Conservation (phyloP, 2,797 vertebrate species). For the Melanotaenia parkinsoni region DNA sequence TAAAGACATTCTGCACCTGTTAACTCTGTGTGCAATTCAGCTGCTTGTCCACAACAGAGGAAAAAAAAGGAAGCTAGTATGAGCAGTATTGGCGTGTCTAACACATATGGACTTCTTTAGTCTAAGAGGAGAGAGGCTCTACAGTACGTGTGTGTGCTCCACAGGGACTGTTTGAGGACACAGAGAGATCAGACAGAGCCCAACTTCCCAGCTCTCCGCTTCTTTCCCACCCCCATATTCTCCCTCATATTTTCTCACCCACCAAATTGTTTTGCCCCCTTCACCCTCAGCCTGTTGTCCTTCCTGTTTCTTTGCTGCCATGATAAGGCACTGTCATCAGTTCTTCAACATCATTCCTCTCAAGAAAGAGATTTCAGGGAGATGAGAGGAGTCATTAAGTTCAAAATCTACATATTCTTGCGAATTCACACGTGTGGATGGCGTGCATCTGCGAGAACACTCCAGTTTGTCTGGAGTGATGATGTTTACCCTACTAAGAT, state of each 20-base stretch:
- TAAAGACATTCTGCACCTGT: slow-evolving; percentile 58
- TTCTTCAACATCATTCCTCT: not conserved
- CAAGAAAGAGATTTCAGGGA: slow-evolving; percentile 25
- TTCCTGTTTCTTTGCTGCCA: slow-evolving; percentile 38
- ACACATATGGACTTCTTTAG: slow-evolving; percentile 64
- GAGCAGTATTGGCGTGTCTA: slow-evolving; percentile 45
- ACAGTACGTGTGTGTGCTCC: slow-evolving; percentile 17
- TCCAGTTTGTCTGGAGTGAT: slow-evolving; percentile 3
- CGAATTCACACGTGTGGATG: slow-evolving; percentile 1
- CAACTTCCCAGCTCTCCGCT: slow-evolving; percentile 41
- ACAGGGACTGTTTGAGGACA: slow-evolving; percentile 29
- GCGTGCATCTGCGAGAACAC: not conserved
- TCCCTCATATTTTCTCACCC: slow-evolving; percentile 14
- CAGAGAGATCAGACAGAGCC: slow-evolving; percentile 58
- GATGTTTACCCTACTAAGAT: slow-evolving; percentile 45
- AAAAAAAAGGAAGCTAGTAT: not conserved
- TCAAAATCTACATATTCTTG: slow-evolving; percentile 6
- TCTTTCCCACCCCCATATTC: slow-evolving; percentile 8
- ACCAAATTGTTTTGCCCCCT: slow-evolving; percentile 42
- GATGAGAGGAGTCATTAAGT: not conserved
- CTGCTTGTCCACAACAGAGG: not conserved
- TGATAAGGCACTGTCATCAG: slow-evolving; percentile 42
- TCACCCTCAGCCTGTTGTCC: slow-evolving; percentile 26
- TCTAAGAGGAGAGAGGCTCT: slow-evolving; percentile 17
- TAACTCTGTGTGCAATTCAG: slow-evolving; percentile 22